phyloP scores from a whole-genome alignment of 2,888 invertebrate species.

The Sinelater perroti region DNA sequence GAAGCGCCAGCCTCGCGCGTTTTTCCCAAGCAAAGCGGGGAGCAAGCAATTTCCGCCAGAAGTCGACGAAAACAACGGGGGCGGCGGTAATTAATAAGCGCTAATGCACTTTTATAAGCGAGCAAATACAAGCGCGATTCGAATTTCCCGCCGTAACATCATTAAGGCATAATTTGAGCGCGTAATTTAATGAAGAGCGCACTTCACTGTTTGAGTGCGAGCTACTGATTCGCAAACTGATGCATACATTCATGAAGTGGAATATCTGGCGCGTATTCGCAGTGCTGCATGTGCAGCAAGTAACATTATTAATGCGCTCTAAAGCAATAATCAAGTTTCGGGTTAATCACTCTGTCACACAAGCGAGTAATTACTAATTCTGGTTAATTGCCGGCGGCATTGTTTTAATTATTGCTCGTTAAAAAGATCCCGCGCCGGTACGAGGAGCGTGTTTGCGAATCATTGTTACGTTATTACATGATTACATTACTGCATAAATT shows the following conservation, averaged over 20 bases:
- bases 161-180: constrained; percentile 21
- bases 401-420: constrained; percentile 28
- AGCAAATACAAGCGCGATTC: not conserved
- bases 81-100: no score
- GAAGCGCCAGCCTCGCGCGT: no score
- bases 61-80: no score
- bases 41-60: no score
- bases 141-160: not conserved
- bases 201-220: constrained; percentile 21
- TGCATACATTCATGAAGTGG: constrained; percentile 24
- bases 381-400: constrained; percentile 47
- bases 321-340: constrained; percentile 52
- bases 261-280: constrained; percentile 44
- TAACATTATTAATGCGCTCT: constrained; percentile 55
- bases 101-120: no score
- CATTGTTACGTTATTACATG: not conserved
- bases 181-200: constrained; percentile 23
- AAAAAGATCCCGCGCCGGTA: constrained; percentile 10
- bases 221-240: constrained; percentile 26
- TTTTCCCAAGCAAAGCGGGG: no score
- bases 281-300: constrained; percentile 52
- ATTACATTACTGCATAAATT: no score
- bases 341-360: constrained; percentile 53
- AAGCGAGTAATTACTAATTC: constrained; percentile 53
- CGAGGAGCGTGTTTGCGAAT: constrained; percentile 9